Evolutionary conservation across 2,888 invertebrate species (phyloP), one percentile per base, ranked within the genome.

Genomic region (Acronicta leporina): DNA sequence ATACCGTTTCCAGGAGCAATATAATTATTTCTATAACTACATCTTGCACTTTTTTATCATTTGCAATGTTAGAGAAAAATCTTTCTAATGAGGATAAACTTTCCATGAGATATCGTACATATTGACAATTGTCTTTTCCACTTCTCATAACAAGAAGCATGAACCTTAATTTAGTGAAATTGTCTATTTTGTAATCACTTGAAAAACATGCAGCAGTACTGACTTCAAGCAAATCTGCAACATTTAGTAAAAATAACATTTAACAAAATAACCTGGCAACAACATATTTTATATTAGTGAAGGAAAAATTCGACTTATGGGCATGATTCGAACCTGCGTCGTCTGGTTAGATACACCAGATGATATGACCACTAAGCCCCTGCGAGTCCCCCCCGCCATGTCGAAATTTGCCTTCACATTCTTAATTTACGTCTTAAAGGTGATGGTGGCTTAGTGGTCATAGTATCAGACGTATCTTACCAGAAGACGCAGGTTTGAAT

Each of bases 21-120:
- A 83, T 85, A 16, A 87, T 83, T 42, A 94, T 91, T 71, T 94
- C 90, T 42, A 90, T 81, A 1, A 89, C 73, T 48, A 90, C 84
- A 79, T 94, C 94, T 77, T 92, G 90, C 14, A 88, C 80, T 84
- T 92, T 94, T 59, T 90, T 93, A 49, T 94, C 90, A 70, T 75
- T 73, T 16, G 83, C 74, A 20, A 87, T 75, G 74, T 79, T 86
- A 15, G 73, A 65, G 54, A 92, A 90, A 77, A 84, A 88, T 65
- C 80, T 84, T 49, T 86, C 87, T 41, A 94, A 63, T 54, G 80
- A 83, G 0, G 81, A 57, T 35, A 94, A 76, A 5, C 84, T 81
- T 74, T 92, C 87, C 68, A 91, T 84, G 1, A 94, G 70, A 33
- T 91, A 85, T 55, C 79, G 81, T 9, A 87, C 71, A 73, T 92